Evolutionary conservation across 1,140 invertebrate genomes (phyloP).

Genomic region (Drosophila dunni): DNA sequence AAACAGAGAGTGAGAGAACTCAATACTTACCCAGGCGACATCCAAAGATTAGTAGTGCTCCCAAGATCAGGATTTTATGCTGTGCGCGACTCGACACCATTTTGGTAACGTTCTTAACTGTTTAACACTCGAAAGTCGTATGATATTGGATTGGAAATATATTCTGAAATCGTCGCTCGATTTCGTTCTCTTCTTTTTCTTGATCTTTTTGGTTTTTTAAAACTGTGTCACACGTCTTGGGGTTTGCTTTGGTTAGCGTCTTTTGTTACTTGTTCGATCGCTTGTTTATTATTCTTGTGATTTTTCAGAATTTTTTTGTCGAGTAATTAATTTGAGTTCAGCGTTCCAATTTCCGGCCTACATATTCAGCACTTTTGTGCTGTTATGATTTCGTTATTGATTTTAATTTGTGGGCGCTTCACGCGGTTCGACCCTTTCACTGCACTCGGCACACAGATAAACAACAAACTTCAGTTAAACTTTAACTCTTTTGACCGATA

Average conservation of each 20-base stretch:
- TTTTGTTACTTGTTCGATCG: conserved; percentile 33
- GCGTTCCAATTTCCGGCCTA: conserved; percentile 60
- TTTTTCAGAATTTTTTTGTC: conserved; percentile 63
- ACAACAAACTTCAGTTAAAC: conserved; percentile 14
- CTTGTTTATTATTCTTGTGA: conserved; percentile 66
- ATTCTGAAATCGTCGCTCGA: conserved; percentile 33
- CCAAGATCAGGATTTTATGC: conserved; percentile 36
- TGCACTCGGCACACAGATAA: conserved; percentile 11
- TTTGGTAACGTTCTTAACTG: conserved; percentile 33
- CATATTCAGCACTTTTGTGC: conserved; percentile 69
- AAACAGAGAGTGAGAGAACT: too few species aligned
- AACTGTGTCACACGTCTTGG: conserved; percentile 61
- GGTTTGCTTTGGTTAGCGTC: conserved; percentile 14
- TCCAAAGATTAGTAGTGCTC: conserved; percentile 48
- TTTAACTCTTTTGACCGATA: conserved; percentile 25
- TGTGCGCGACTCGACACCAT: conserved; percentile 35
- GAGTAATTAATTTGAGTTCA: conserved; percentile 70
- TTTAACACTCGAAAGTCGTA: conserved; percentile 24
- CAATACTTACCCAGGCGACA: conserved; percentile 58
- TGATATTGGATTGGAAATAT: conserved; percentile 31
- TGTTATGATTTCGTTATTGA: conserved; percentile 34
- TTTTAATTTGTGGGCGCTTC: conserved; percentile 21
- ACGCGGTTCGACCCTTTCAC: conserved; percentile 4
- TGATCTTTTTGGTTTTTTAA: conserved; percentile 22
- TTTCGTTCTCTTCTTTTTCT: conserved; percentile 7